Percentiles rank a stretch among this genome's conserved stretches.
Conservation (phyloP, 2,888 invertebrate genomes). For the Drosophila anomalipes region DNA sequence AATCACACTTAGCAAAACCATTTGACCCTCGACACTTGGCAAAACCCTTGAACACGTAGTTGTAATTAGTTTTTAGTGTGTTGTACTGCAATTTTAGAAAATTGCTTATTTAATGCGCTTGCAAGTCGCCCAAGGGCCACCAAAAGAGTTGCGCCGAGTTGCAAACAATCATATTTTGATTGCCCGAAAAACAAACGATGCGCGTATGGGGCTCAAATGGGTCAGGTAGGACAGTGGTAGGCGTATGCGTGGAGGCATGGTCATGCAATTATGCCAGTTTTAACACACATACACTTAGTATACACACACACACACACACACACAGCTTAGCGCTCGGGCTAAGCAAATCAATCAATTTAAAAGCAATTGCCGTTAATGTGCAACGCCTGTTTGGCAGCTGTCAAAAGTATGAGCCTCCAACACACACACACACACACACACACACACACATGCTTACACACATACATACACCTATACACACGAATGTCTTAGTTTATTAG, state of each 20-base stretch:
- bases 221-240: not conserved
- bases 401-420: conserved; percentile 51
- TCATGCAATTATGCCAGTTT: conserved; percentile 66
- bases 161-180: conserved; percentile 79
- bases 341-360: conserved; percentile 78
- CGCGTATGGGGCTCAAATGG: not conserved
- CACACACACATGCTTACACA: conserved; percentile 12
- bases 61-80: conserved; percentile 77
- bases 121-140: conserved; percentile 39
- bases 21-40: not conserved
- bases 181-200: conserved; percentile 56
- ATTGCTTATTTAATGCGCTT: conserved; percentile 73
- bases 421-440: conserved; percentile 10
- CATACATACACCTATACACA: conserved; percentile 17
- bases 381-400: conserved; percentile 78
- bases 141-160: conserved; percentile 72
- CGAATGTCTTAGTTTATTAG: conserved; percentile 42
- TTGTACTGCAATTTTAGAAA: conserved; percentile 67
- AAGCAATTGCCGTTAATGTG: conserved; percentile 80
- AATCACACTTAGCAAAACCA: not conserved
- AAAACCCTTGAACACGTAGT: conserved; percentile 39
- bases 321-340: conserved; percentile 44
- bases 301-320: conserved; percentile 20
- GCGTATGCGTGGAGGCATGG: conserved; percentile 2
- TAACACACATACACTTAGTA: conserved; percentile 43